Conservation (phyloP, 2,888 invertebrate species). For the Heliothis peltigera region DNA sequence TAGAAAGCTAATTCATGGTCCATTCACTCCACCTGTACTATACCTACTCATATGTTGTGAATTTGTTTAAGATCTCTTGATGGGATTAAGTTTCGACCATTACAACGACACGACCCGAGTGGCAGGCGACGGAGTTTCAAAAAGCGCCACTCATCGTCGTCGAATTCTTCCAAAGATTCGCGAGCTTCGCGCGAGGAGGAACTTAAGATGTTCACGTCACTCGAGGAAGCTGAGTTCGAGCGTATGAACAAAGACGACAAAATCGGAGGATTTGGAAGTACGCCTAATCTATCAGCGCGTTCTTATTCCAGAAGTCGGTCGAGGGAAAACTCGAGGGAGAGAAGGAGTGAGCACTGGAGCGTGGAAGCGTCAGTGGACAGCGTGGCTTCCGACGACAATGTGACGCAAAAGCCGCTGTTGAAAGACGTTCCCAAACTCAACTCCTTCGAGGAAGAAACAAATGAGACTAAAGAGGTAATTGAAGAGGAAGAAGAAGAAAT, state of each 20-base stretch:
- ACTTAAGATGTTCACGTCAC: conserved; percentile 91
- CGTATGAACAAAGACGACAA: conserved; percentile 75
- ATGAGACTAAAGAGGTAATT: conserved; percentile 82
- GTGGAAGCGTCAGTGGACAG: conserved; percentile 74
- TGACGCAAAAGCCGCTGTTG: conserved; percentile 67
- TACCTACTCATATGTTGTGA: conserved; percentile 80
- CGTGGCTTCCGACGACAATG: conserved; percentile 66
- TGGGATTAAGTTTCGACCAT: conserved; percentile 91
- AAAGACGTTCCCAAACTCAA: conserved; percentile 79
- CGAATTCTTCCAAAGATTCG: conserved; percentile 90
- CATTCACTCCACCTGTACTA: conserved; percentile 79
- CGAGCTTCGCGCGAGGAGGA: conserved; percentile 91
- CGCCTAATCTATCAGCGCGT: conserved; percentile 87
- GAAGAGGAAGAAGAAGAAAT: conserved; percentile 78
- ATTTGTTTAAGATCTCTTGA: conserved; percentile 91
- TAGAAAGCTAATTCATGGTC: conserved; percentile 69
- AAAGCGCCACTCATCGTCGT: conserved; percentile 90
- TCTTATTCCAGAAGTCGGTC: conserved; percentile 90
- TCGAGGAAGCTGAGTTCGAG: conserved; percentile 91
- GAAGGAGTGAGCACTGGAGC: conserved; percentile 77
- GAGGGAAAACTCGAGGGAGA: conserved; percentile 84
- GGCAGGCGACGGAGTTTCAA: conserved; percentile 90
- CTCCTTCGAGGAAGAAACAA: conserved; percentile 85
- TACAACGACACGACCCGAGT: conserved; percentile 91
- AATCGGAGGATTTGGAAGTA: conserved; percentile 77